Percentiles rank a stretch among this genome's conserved stretches.
phyloP scores from a whole-genome alignment of 2,888 invertebrate species.

The Coronaproctus castanopsis region DNA sequence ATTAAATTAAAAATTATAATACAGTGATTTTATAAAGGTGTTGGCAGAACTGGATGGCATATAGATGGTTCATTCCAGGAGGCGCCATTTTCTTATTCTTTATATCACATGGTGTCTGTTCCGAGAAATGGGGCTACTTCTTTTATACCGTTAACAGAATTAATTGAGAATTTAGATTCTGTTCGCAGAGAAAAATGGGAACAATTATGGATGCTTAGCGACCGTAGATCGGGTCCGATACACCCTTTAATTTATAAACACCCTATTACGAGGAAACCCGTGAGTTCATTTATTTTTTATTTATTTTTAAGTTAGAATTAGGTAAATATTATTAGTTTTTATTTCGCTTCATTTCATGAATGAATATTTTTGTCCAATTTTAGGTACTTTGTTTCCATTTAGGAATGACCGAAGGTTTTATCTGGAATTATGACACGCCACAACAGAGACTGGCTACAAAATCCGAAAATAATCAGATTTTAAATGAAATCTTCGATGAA shows the following conservation, averaged over 20 bases:
- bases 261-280: slow-evolving; percentile 21
- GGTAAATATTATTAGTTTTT: too few species aligned
- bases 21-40: slow-evolving; percentile 19
- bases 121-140: slow-evolving; percentile 22
- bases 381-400: slow-evolving; percentile 23
- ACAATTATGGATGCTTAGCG: slow-evolving; percentile 23
- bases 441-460: slow-evolving; percentile 17
- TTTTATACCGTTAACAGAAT: slow-evolving; percentile 22
- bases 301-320: too few species aligned
- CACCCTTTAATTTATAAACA: slow-evolving; percentile 23
- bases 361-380: too few species aligned
- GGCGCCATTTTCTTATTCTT: slow-evolving; percentile 22
- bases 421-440: slow-evolving; percentile 21
- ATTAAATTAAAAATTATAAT: too few species aligned
- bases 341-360: too few species aligned
- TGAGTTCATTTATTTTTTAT: slow-evolving; percentile 9
- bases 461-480: slow-evolving; percentile 19
- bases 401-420: slow-evolving; percentile 22
- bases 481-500: slow-evolving; percentile 20
- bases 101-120: slow-evolving; percentile 23
- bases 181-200: slow-evolving; percentile 20
- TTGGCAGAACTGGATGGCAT: slow-evolving; percentile 24
- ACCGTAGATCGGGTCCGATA: slow-evolving; percentile 20
- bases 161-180: slow-evolving; percentile 20
- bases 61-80: slow-evolving; percentile 24